Percentiles rank a stretch among this genome's conserved stretches.
Conservation (phyloP, 2,113 vertebrate species). For the Neomonachus schauinslandi region DNA sequence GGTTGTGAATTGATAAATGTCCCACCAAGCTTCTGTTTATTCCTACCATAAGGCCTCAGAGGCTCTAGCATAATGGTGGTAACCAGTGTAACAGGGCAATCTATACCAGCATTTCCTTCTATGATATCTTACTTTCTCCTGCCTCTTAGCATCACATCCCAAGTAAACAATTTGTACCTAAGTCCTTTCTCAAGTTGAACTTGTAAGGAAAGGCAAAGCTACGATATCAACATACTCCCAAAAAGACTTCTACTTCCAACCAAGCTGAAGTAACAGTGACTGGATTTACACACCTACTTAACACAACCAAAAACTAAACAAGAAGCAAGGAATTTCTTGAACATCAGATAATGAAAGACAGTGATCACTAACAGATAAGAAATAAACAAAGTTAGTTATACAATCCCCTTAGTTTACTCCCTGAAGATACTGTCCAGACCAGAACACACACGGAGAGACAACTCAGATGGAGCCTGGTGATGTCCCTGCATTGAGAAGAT, state of each 20-base stretch:
- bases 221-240: too few species aligned
- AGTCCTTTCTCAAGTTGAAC: not conserved
- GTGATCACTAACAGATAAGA: not conserved
- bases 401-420: not conserved
- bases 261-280: not conserved
- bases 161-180: not conserved
- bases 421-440: not conserved
- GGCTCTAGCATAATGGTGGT: not conserved
- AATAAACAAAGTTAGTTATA: not conserved
- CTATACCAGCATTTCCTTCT: not conserved
- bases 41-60: not conserved
- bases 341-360: not conserved
- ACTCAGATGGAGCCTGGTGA: not conserved
- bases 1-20: not conserved
- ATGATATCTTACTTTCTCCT: not conserved
- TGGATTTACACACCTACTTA: too few species aligned
- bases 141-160: not conserved
- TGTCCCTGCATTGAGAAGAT: not conserved
- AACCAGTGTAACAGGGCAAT: not conserved
- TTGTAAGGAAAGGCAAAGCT: not conserved
- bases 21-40: not conserved
- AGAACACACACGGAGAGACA: not conserved
- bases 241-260: not conserved
- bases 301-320: not conserved
- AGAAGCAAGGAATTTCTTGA: not conserved